phyloP scores from a whole-genome alignment of 2,113 vertebrate species.

The zebrafish (Danio rerio) region GRCz12tu NC_133193.1:7806501-7807000 shows the following conservation, averaged over 20 bases:
- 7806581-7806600: too few species aligned
- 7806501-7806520: too few species aligned
- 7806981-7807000: too few species aligned
- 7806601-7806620: too few species aligned
- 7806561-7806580: too few species aligned
- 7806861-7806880: constrained; percentile 94
- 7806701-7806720: not conserved
- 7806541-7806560: too few species aligned
- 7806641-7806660: too few species aligned
- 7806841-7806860: constrained; percentile 97
- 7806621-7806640: too few species aligned
- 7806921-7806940: not conserved
- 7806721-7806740: constrained; percentile 41
- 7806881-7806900: constrained; percentile 95
- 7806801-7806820: constrained; percentile 97
- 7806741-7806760: constrained; percentile 83
- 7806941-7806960: not conserved
- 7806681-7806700: not conserved
- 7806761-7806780: constrained; percentile 93
- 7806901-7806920: constrained; percentile 88
- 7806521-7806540: too few species aligned
- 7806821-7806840: constrained; percentile 99
- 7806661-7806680: too few species aligned
- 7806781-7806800: constrained; percentile 95
- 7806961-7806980: too few species aligned